Evolutionary conservation across 2,888 invertebrate genomes (phyloP).

Genomic region (Myathropa florea): DNA sequence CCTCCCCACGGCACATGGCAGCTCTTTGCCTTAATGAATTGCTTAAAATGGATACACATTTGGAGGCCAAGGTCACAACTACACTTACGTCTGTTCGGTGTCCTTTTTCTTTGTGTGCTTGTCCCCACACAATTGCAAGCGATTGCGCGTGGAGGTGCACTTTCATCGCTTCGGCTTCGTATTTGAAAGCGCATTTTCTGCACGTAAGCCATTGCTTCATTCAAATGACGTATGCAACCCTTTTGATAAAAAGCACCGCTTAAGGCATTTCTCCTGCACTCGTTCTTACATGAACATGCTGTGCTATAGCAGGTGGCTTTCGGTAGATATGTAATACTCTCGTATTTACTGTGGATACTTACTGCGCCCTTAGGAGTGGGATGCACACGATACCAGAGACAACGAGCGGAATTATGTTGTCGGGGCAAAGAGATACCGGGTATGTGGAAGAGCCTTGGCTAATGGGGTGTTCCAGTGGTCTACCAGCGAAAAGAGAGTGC

Average conservation of each 20-base stretch:
- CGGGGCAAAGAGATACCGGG: background rate
- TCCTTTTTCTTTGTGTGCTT: background rate
- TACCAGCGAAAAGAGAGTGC: background rate
- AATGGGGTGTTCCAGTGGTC: background rate
- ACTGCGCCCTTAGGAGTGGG: background rate
- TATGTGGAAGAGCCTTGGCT: too few relatives aligned
- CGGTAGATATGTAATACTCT: background rate
- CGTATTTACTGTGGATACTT: background rate
- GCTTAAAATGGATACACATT: conserved; percentile 35
- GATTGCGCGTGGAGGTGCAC: conserved; percentile 52
- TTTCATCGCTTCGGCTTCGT: background rate
- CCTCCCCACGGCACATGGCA: background rate
- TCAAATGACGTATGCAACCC: conserved; percentile 3
- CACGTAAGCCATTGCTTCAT: conserved; percentile 8
- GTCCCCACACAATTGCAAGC: background rate
- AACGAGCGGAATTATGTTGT: background rate
- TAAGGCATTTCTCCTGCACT: conserved; percentile 18
- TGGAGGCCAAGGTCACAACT: conserved; percentile 71
- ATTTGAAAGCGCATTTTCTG: conserved; percentile 44
- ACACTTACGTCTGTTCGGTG: conserved; percentile 9
- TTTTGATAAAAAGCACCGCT: background rate
- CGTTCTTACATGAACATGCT: background rate
- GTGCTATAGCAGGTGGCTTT: background rate
- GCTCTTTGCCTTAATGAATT: conserved; percentile 4
- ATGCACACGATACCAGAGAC: background rate